Base-by-base conservation (phyloP, 2,113 vertebrate species). In the Albula goreensis region DNA sequence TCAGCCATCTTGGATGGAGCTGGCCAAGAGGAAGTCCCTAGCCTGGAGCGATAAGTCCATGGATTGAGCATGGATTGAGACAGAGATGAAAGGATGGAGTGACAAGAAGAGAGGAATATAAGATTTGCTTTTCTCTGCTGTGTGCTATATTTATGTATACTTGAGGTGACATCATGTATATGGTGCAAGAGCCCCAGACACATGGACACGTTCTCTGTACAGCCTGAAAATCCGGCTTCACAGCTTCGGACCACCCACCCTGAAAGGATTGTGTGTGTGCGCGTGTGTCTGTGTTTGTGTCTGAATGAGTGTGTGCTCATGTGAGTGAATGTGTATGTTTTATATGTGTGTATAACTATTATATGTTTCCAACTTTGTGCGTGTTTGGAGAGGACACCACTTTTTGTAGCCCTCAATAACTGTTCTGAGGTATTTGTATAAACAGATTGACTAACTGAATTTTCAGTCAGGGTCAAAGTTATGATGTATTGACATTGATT, bases 1-100 rank as follows among this genome's bases (percentile, higher is more conserved):
- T 25, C 96, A 99, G 90, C 98, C 98, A 0, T 97, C 93, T 0
- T 99, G 98, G 98, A 97, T 99, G 97, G 98, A 99, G 88, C 94
- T 99, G 82, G 98, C 98, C 78, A 99, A 98, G 92, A 98, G 98
- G 91, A 99, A 99, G 90, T 97, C 98, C 0, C 96, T 98, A 94
- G 98, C 98, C 41, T 99, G 98, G 98, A 99, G 95, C 74, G 98
- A 98, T 88, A 99, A 97, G 95, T 90, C 92, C 57, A 94, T 94
- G 95, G 94, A 96, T 88, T 96, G 78, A 95, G 53, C 81, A 56
- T 41, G 53, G 78, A 86, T 17, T 25, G 50, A 57, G 17, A 57
- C 25, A 63, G 12, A 82, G 13, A 84, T 5, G 49, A 9, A 80
- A 50, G 52, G 5, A 81, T 31, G 50, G 83, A 50, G 52, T 53